These are phyloP conservation scores for Orchesellides sinensis DNA, from an alignment of 2,888 invertebrate genomes.

Conservation along the genomic window DNA sequence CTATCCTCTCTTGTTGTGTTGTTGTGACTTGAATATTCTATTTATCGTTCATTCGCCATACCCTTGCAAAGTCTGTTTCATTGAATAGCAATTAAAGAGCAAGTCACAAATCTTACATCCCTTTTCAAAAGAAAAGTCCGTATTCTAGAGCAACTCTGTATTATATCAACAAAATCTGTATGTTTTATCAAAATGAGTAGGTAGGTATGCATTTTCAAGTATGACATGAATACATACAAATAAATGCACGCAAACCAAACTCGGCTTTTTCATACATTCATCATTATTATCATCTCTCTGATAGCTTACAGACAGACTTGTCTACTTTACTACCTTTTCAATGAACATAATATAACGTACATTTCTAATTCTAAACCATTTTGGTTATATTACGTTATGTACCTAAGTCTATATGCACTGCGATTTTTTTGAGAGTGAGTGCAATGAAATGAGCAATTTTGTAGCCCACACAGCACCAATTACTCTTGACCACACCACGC, in stretches of 20 bases:
- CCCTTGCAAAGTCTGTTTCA: slow-evolving; percentile 47
- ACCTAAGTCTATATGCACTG: no score
- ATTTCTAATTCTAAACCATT: no score
- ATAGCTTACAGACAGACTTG: background rate
- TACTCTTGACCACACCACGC: background rate
- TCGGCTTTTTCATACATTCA: slow-evolving; percentile 11
- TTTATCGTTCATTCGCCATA: slow-evolving; percentile 7
- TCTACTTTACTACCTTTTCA: background rate
- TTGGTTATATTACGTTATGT: no score
- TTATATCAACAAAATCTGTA: slow-evolving; percentile 23
- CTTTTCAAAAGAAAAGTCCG: background rate
- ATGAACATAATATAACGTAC: background rate
- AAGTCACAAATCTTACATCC: background rate
- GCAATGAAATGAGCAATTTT: background rate
- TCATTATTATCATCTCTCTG: slow-evolving; percentile 14
- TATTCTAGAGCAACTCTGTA: slow-evolving; percentile 31
- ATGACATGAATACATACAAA: slow-evolving; percentile 57
- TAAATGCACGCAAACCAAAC: slow-evolving; percentile 9
- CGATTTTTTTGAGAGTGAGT: no score
- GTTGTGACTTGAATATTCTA: no score
- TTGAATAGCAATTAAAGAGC: slow-evolving; percentile 45
- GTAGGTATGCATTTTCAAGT: slow-evolving; percentile 19
- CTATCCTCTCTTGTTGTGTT: no score
- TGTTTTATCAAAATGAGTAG: no score
- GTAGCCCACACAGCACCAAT: slow-evolving; percentile 3